Conservation (phyloP, 2,888 invertebrate genomes). For the Tenthredo distinguenda region DNA sequence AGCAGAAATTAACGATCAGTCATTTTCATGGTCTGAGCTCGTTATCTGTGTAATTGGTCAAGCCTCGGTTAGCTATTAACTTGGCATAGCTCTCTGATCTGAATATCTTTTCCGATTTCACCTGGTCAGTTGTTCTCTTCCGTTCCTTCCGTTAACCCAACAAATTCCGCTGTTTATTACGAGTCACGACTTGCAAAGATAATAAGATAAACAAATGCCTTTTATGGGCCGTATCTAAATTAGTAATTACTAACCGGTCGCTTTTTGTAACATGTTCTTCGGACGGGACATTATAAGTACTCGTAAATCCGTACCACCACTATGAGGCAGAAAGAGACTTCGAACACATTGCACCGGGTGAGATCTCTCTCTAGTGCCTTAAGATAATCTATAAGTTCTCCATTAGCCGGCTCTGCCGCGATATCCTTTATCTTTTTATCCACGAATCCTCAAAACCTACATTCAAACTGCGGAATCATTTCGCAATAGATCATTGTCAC, state of each 20-base stretch:
- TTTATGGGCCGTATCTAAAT: conserved; percentile 48
- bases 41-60: conserved; percentile 38
- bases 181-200: background rate
- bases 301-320: background rate
- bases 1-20: background rate
- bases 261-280: conserved; percentile 31
- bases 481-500: background rate
- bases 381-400: conserved; percentile 15
- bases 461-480: background rate
- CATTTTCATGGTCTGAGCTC: conserved; percentile 17
- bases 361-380: background rate
- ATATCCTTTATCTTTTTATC: background rate
- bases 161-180: conserved; percentile 45
- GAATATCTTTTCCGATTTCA: conserved; percentile 43
- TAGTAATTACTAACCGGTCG: conserved; percentile 37
- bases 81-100: conserved; percentile 2
- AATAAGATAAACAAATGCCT: conserved; percentile 51
- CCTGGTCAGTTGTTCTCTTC: background rate
- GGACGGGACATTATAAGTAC: conserved; percentile 2
- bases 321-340: background rate
- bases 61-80: conserved; percentile 19
- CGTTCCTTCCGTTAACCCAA: conserved; percentile 11
- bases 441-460: background rate
- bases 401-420: background rate
- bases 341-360: background rate